Conservation (phyloP, 2,797 vertebrate species). For the Crenichthys baileyi region DNA sequence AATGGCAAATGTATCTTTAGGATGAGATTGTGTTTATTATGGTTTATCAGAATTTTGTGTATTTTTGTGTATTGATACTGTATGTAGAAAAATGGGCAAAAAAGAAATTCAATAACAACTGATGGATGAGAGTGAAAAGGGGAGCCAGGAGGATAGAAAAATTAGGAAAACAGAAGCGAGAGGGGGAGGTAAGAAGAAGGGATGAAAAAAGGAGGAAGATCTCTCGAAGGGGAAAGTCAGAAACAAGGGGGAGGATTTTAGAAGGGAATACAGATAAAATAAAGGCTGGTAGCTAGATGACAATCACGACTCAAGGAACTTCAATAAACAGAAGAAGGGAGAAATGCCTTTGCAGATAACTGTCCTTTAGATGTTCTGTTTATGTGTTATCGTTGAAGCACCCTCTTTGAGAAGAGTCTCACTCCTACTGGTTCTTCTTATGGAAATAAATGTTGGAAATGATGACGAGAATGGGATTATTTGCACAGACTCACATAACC, state of each 20-base stretch:
- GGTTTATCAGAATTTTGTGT: slow-evolving; percentile 3
- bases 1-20: slow-evolving; percentile 7
- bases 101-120: slow-evolving; percentile 56
- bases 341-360: slow-evolving; percentile 21
- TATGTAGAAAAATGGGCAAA: slow-evolving; percentile 32
- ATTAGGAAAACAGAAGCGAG: slow-evolving; percentile 22
- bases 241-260: slow-evolving; percentile 3
- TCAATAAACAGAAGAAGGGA: slow-evolving; percentile 18
- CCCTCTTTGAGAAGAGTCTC: slow-evolving; percentile 9
- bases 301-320: slow-evolving; percentile 7
- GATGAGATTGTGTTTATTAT: slow-evolving; percentile 6
- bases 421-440: slow-evolving; percentile 10
- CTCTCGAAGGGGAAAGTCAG: neutral
- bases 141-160: slow-evolving; percentile 15
- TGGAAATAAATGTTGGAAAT: slow-evolving; percentile 50
- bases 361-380: slow-evolving; percentile 29
- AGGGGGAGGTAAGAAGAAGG: slow-evolving; percentile 4
- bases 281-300: slow-evolving; percentile 9
- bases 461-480: slow-evolving; percentile 16
- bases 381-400: slow-evolving; percentile 26
- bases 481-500: slow-evolving; percentile 13
- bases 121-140: slow-evolving; percentile 55
- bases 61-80: slow-evolving; percentile 4
- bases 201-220: neutral
- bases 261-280: slow-evolving; percentile 15